Percentiles rank a stretch among this genome's conserved stretches.
Evolutionary conservation across 2,113 vertebrate genomes (phyloP).

Genomic region (Pristiophorus japonicus): DNA sequence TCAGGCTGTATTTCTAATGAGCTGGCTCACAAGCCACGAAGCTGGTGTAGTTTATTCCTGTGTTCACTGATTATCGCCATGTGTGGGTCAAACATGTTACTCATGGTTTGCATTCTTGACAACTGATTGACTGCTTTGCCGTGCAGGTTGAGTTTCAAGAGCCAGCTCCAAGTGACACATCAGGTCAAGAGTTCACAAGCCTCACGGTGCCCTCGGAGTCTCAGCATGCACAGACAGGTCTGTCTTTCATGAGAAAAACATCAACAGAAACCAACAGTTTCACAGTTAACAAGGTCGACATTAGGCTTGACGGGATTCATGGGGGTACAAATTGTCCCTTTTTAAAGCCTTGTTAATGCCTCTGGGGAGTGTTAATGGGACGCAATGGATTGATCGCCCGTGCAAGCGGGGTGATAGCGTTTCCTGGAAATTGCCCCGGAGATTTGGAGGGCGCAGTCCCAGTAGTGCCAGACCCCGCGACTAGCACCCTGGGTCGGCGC

Average conservation of each 20-base stretch:
- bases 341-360: no score
- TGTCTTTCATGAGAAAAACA: neutral
- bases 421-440: no score
- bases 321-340: no score
- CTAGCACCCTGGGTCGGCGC: no score
- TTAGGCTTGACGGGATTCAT: neutral
- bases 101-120: neutral
- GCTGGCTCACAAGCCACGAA: neutral
- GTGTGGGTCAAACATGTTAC: neutral
- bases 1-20: neutral
- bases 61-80: neutral
- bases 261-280: neutral
- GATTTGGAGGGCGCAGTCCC: no score
- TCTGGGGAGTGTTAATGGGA: no score
- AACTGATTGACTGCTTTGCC: neutral
- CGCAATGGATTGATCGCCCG: no score
- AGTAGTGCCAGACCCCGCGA: no score
- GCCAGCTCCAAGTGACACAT: neutral
- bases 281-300: neutral
- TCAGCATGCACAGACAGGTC: neutral
- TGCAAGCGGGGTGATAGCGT: no score
- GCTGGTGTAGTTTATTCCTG: neutral
- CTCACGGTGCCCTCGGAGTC: neutral
- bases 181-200: neutral
- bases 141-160: conserved; percentile 8